Base-by-base conservation (phyloP, 2,797 vertebrate species). In the Typhlichthys eigenmanni region DNA sequence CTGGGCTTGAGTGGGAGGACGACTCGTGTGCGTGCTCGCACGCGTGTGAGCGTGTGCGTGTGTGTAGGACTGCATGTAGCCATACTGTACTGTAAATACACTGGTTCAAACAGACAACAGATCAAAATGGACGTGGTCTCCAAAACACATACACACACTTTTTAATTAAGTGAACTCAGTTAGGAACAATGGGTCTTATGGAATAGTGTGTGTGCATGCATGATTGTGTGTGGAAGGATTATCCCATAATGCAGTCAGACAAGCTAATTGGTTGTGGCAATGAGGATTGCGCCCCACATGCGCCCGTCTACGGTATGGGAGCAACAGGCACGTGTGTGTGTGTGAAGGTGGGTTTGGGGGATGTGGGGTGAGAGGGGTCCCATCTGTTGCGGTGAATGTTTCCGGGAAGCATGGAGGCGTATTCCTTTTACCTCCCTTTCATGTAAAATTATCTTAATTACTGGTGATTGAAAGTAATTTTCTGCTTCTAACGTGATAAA, bases 251-350 rank as follows among this genome's bases (percentile, higher is more conserved):
- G 73, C 75, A 76, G 60, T 82, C 74, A 76, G 71, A 78, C 68
- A 59, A 71, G 76, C 72, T 85, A 86, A 86, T 81, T 79, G 71
- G 84, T 68, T 77, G 66, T 82, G 72, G 84, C 86, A 85, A 73
- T 32, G 38, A 68, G 69, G 76, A 55, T 73, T 72, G 79, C 76
- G 73, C 55, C 64, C 64, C 79, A 80, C 80, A 84, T 80, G 82
- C 85, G 75, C 58, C 74, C 58, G 38, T 43, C 51, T 64, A 49
- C 55, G 53, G 63, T 50, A 43, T 49, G 55, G 29, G 47, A n/a
- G 7, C 34, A 43, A 49, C 59, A 59, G 46, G 62, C 71, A 13
- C 52, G 68, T 60, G 48, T 47, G 49, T 45, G 34, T 34, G 53
- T 17, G 32, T 56, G 43, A 16, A 53, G 32, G 52, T 64, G 62